phyloP scores from a whole-genome alignment of 2,888 invertebrate genomes.

The Papilio protenor region DNA sequence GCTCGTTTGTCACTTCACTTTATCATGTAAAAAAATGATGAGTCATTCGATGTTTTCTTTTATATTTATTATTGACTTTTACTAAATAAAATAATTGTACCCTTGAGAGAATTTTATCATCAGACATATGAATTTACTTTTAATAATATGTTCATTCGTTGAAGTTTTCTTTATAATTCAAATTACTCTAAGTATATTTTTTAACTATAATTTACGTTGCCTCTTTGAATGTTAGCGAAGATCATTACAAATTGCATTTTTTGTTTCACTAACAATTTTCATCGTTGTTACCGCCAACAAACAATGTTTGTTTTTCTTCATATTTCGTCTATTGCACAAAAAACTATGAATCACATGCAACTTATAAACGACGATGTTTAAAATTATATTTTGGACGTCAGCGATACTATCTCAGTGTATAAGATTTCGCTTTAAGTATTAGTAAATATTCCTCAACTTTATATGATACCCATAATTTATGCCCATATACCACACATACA shows the following conservation, averaged over 20 bases:
- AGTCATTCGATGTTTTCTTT: no score
- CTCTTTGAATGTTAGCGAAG: slow-evolving; percentile 16
- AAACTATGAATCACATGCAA: slow-evolving; percentile 18
- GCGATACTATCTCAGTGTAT: background rate
- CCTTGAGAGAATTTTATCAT: no score
- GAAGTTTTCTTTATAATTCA: slow-evolving; percentile 7
- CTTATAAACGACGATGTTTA: background rate
- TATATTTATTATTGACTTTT: no score
- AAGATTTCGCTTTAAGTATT: background rate
- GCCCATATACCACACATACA: background rate
- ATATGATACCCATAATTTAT: background rate
- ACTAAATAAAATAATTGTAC: no score
- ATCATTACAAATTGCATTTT: slow-evolving; percentile 30
- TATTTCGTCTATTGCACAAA: slow-evolving; percentile 13
- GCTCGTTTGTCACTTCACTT: no score
- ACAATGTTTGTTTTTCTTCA: slow-evolving; percentile 11
- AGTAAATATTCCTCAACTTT: background rate
- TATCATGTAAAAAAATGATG: no score
- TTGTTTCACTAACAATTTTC: slow-evolving; percentile 22
- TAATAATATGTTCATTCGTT: no score
- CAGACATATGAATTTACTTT: no score
- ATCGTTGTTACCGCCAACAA: background rate
- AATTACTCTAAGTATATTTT: background rate
- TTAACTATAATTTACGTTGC: slow-evolving; percentile 23
- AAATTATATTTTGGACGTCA: background rate